These are phyloP conservation scores for Jacana jacana DNA, from an alignment of 2,113 vertebrate genomes.

Conservation along the genomic window DNA sequence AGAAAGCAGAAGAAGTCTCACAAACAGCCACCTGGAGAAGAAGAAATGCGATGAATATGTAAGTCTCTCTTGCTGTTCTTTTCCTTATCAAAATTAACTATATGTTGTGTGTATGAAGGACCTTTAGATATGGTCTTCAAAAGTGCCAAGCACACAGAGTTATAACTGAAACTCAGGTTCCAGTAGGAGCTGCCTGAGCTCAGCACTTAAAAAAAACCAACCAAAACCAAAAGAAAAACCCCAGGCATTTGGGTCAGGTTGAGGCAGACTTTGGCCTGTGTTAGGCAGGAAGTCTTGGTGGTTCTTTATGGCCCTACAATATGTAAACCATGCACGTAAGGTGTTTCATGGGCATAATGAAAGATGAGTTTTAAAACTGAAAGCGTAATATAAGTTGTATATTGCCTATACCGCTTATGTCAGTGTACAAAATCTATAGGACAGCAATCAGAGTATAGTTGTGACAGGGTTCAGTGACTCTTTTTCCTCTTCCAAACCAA, in stretches of 20 bases:
- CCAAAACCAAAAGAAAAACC: not conserved
- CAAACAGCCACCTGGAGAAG: constrained; percentile 80
- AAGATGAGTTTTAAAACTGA: not conserved
- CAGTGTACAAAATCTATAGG: not conserved
- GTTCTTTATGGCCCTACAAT: not conserved
- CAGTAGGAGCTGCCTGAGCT: not conserved
- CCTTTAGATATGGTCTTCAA: not conserved
- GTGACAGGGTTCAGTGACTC: rapidly evolving
- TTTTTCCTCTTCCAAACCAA: not conserved
- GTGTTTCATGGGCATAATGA: not conserved
- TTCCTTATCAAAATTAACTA: not conserved
- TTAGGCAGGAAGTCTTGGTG: not conserved
- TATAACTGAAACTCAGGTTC: not conserved
- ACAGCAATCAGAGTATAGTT: rapidly evolving
- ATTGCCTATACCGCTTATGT: not conserved
- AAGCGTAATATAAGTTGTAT: not conserved
- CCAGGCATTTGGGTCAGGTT: not conserved
- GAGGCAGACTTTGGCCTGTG: not conserved
- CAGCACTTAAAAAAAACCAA: not conserved
- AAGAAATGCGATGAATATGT: constrained; percentile 81
- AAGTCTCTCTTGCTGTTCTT: constrained; percentile 43
- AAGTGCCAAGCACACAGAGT: not conserved
- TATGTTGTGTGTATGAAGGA: not conserved
- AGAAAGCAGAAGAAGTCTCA: constrained; percentile 81
- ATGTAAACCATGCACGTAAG: rapidly evolving